Evolutionary conservation across 2,888 invertebrate species (phyloP), one percentile per base, ranked within the genome.

Genomic region (Hedya salicella): DNA sequence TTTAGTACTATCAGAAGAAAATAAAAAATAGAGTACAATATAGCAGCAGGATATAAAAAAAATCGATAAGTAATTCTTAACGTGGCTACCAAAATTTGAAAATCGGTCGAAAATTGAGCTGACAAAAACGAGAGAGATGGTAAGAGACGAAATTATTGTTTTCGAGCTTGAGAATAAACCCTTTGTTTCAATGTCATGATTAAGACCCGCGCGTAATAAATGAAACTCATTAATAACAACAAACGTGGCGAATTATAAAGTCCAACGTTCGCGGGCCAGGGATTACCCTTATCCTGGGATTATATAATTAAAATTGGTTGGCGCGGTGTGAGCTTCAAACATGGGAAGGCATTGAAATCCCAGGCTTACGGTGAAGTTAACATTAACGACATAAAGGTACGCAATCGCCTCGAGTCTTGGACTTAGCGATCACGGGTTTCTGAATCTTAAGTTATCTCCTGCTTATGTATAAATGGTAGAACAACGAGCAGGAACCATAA

Each of bases 261-360:
- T 44, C 42, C 56, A 16, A 21, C 39, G 50, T 50, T 60, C 30
- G 42, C 25, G 21, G 36, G 36, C 14, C 50, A 59, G 2, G 63
- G 57, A 50, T 57, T 46, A 52, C 36, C 16, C 25, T 36, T 36
- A 54, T 40, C 57, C 21, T 6, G 25, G 63, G 50, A 59, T 64
- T 64, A 56, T 57, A 50, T 57, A 59, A 59, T 64, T 59, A 52
- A 64, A 64, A 59, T 64, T 25, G 44, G 50, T 44, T 16, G 44
- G 42, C 19, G 19, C 36, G 49, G 42, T 48, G 63, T 42, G 56
- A 63, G 54, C 42, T 32, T 40, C 32, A 19, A 48, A 56, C 56
- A 40, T 56, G 49, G 48, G 14, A 32, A 64, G 50, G 57, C 42
- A 57, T 64, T 64, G 59, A 57, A 30, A 54, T 62, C 54, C n/a